Evolutionary conservation across 2,888 invertebrate genomes (phyloP), one percentile per base, ranked within the genome.

Genomic region (Phorcus lineatus): DNA sequence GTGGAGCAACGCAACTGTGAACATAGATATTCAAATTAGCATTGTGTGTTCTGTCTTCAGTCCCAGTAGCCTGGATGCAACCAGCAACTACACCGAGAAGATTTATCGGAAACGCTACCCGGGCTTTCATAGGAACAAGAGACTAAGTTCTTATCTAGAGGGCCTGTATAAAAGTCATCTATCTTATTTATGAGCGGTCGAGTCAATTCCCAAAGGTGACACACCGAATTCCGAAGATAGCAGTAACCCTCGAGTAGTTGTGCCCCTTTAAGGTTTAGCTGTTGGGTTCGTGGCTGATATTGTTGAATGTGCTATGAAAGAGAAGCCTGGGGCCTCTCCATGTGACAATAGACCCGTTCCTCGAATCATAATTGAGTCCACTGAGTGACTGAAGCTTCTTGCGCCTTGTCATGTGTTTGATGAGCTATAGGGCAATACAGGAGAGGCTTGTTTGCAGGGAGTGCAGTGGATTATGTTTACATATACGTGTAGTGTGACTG

Each of bases 111-210:
- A 62, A 24, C 16, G 62, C 24, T 28, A 62, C 28, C 28, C 22
- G 24, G 9, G 47, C 62, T 62, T 62, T 62, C 62, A 16, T 28
- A 62, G 62, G 28, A 24, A 24, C 24, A 28, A 62, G 28, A 22
- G 62, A 11, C 62, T 28, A 62, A 62, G 28, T 28, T 28, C 28
- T 16, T 62, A 62, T 62, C 62, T 24, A 62, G 62, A 62, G 17
- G 62, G 13, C 62, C 28, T 16, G 28, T 62, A 62, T 62, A 62
- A 62, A 62, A 62, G 62, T 62, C 62, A 62, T 62, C 62, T 62
- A 22, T 62, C 62, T 62, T 62, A 62, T 62, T 62, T 62, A 62
- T 62, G 62, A 28, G 28, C 16, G 3, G 28, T 13, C 24, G 62
- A 62, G 62, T 28, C 16, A 62, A 62, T 62, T 28, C 62, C 62